Base-by-base conservation (phyloP, 2,797 vertebrate species). In the Remorina albescens region DNA sequence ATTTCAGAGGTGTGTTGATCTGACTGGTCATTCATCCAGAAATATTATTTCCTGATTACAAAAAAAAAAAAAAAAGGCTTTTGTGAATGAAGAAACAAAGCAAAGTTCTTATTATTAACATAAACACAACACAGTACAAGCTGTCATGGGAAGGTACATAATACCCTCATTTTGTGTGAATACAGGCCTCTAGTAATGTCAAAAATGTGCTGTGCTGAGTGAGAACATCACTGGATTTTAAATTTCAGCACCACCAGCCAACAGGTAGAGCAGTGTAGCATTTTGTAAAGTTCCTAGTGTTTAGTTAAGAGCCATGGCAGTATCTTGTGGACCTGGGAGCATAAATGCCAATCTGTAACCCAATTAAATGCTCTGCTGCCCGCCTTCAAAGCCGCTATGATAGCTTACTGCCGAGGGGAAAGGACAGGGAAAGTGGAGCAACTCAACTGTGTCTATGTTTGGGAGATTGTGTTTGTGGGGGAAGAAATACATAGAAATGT, bases 351-450 rank as follows among this genome's bases (percentile, higher is more conserved):
- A 92, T 92, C 88, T 89, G 88, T 89, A 90, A 89, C 90, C 93
- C 87, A 93, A 93, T 94, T 93, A 93, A 93, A 90, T 68, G 89
- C 89, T 89, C 86, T 53, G 85, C 88, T 92, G 91, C 88, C 80
- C 91, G 84, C 86, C 89, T 94, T 93, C 90, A 94, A 94, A 93
- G 92, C 83, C 63, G 73, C 88, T 91, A 83, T 85, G 87, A 91
- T 93, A 93, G 92, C 94, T 92, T 90, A 89, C 82, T 78, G 91
- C 91, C 85, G 26, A 90, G 81, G 87, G 89, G 89, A 93, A 88
- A 82, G 83, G 90, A 93, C 93, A 88, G 83, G 84, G 76, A 88
- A 88, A 88, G 87, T 90, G 82, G 83, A 91, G 76, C 86, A 88
- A 86, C 71, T 89, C 82, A 75, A 86, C 80, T 82, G 83, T 86